A percentile compares a stretch with the other conserved stretches of the same genome.
phyloP scores from a whole-genome alignment of 2,113 vertebrate genomes.

The Dasyornis broadbenti region DNA sequence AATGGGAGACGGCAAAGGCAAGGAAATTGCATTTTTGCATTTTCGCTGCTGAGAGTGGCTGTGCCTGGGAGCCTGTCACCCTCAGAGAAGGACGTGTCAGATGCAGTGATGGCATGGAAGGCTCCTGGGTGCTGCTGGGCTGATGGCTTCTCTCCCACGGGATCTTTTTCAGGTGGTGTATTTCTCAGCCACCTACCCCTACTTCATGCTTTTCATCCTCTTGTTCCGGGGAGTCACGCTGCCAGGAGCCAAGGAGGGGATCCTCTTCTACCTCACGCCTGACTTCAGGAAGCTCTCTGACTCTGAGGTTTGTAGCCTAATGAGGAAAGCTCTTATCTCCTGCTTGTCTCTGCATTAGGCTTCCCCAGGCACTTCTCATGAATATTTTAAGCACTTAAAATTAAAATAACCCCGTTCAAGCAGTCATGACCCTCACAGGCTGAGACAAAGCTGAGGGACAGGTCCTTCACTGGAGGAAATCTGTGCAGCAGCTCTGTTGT shows the following conservation, averaged over 20 bases:
- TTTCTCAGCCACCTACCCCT: conserved; percentile 90
- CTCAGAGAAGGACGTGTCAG: fast-evolving
- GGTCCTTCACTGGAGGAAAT: background rate
- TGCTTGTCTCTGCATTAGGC: background rate
- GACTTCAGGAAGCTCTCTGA: conserved; percentile 83
- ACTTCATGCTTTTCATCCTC: conserved; percentile 90
- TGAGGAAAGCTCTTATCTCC: background rate
- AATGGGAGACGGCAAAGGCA: background rate
- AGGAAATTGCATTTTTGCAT: no score
- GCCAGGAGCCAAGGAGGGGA: conserved; percentile 85
- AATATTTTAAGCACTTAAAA: background rate
- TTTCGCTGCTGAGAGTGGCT: background rate
- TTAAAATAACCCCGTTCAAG: background rate
- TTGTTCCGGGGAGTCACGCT: conserved; percentile 87
- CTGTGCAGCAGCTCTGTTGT: background rate
- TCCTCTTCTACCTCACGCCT: conserved; percentile 87
- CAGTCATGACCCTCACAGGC: background rate
- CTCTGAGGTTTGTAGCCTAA: conserved; percentile 76
- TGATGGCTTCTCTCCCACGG: background rate
- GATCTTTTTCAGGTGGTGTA: conserved; percentile 82
- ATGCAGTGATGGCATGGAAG: background rate
- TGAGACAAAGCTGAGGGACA: background rate
- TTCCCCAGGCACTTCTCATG: background rate
- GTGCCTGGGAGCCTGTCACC: fast-evolving
- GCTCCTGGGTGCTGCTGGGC: background rate